Base-by-base conservation (phyloP, 2,888 invertebrate genomes). In the Dicranocentrus wangi region DNA sequence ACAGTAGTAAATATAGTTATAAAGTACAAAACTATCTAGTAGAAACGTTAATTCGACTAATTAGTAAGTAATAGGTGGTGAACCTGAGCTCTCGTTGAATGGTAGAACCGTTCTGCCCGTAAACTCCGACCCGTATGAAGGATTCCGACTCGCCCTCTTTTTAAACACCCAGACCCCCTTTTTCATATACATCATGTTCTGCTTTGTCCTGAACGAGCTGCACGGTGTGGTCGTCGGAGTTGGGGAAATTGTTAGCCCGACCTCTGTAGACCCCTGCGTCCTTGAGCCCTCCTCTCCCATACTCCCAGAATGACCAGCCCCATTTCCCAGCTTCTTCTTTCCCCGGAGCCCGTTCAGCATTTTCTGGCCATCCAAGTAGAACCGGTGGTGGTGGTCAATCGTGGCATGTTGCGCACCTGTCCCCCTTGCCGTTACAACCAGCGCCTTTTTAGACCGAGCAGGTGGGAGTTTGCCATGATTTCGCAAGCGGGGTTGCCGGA, bases 101-200 rank as follows among this genome's bases (percentile, higher is more conserved):
- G 66, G 53, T 0, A 13, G 19, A 7, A 73, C 51, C 1, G 66
- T 75, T 27, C 66, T 55, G 1, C 28, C 66, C 2, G 75, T 75
- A 7, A 19, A 23, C 0, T 75, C 75, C 2, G 75, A 75, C 3
- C 55, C 75, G 1, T 65, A 75, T 32, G 19, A 27, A 13, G 1
- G 42, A 17, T 21, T 32, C 32, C 21, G 15, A 15, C 13, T 27
- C 21, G 60, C 19, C 58, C 15, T 13, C 2, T 42, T 19, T 25
- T 75, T 75, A 32, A 61, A 63, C n/a, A 69, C 68, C 70, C 63
- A 66, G 10, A 65, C 55, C 27, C 53, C 80, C 47, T 51, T 68
- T 55, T 43, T 73, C 2, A 63, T 65, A 51, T 65, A n/a, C 19
- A 5, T 51, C 15, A 65, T 23, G 17, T 39, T 53, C 19, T 55